Evolutionary conservation across 92 coral and sea anemone genomes (phyloP), one percentile per base, ranked within the genome.

Genomic region (Actinostola sp.): DNA sequence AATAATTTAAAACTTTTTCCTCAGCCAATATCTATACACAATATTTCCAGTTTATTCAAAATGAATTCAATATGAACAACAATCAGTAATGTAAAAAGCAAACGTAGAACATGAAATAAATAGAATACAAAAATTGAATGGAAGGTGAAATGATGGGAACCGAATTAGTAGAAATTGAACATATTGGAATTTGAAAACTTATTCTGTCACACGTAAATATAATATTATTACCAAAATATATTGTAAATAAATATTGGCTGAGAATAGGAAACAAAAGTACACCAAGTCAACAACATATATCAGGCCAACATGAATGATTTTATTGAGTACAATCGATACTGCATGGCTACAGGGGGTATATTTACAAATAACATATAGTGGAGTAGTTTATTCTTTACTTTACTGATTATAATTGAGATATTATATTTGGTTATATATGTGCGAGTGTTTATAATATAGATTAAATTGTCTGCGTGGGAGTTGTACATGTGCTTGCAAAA

Each of bases 191-290:
- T 53, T 33, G 29, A 66, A 66, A 49, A 67, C 73, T 62, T 32
- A 62, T 19, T 31, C 68, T 67, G 73, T 67, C 73, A 67, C 73
- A 67, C 61, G 73, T 52, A n/a, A n/a, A n/a, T n/a, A n/a, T n/a
- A n/a, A n/a, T n/a, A n/a, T n/a, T n/a, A n/a, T n/a, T n/a, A n/a
- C n/a, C n/a, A n/a, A n/a, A n/a, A n/a, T n/a, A n/a, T n/a, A n/a
- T n/a, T n/a, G n/a, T n/a, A n/a, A n/a, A n/a, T 27, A 55, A 71
- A 71, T 43, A 57, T 71, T 71, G 77, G 77, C 66, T 71, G 66
- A 71, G 77, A n/a, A 25, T n/a, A 20, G 11, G 25, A 23, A 10
- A 28, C 23, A 36, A 31, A 35, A 34, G 52, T 29, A 33, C 29
- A 70, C 24, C 20, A 70, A 51, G 14, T 4, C 33, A 71, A 71